A percentile compares a stretch with the other conserved stretches of the same genome.
Conservation (phyloP, 2,113 vertebrate genomes). For the Buteo buteo region DNA sequence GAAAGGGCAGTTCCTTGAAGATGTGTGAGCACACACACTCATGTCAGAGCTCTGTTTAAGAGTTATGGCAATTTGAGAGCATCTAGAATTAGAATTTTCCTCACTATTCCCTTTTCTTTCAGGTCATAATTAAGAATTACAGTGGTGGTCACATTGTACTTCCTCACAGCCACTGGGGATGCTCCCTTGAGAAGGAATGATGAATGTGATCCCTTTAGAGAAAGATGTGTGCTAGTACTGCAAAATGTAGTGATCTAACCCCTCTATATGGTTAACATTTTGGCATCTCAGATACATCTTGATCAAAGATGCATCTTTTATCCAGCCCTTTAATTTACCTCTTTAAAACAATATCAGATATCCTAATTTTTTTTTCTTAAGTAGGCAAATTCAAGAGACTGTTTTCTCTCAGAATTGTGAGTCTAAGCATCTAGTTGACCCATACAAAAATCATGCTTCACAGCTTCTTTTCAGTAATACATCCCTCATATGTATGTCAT, state of each 20-base stretch:
- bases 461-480: neutral
- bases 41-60: neutral
- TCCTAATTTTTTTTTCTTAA: neutral
- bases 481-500: neutral
- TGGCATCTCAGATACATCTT: neutral
- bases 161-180: neutral
- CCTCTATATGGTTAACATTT: neutral
- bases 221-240: neutral
- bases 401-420: neutral
- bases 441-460: neutral
- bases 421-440: neutral
- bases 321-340: neutral
- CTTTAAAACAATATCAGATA: neutral
- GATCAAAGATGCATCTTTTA: neutral
- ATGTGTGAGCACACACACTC: neutral
- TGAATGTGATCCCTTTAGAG: neutral
- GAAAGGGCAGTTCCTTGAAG: neutral
- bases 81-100: neutral
- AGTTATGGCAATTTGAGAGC: neutral
- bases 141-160: neutral
- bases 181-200: neutral
- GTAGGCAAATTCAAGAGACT: neutral
- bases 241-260: neutral
- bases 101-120: neutral
- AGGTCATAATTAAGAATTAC: neutral